These are phyloP conservation scores for Corythornis madagascariensis DNA, from an alignment of 2,113 vertebrate species.

Conservation along the genomic window DNA sequence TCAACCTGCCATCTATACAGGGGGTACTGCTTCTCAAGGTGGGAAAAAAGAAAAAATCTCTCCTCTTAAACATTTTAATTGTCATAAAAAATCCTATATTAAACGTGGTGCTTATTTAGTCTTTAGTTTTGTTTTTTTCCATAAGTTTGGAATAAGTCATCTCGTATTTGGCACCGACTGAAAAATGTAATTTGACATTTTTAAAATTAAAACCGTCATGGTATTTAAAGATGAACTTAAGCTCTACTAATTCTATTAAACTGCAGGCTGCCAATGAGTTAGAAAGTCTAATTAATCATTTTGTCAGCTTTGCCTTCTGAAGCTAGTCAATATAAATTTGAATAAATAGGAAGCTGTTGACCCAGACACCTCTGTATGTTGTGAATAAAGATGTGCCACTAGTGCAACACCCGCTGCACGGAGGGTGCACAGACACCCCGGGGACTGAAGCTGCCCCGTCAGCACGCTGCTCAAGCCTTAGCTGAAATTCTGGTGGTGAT, in stretches of 20 bases:
- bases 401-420: constrained; percentile 2
- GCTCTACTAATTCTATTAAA: constrained; percentile 80
- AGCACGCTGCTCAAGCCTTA: not conserved
- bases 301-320: constrained; percentile 78
- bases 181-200: constrained; percentile 76
- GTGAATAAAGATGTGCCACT: constrained; percentile 58
- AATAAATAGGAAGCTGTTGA: constrained; percentile 77
- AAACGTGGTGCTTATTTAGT: not conserved
- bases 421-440: not conserved
- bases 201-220: constrained; percentile 73
- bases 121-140: not conserved
- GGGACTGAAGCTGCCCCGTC: not conserved
- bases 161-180: constrained; percentile 55
- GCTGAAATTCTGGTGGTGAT: not conserved
- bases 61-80: constrained; percentile 5
- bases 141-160: constrained; percentile 64
- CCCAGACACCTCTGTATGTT: constrained; percentile 57
- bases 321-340: constrained; percentile 78
- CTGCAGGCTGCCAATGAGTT: constrained; percentile 74
- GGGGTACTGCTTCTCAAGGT: not conserved
- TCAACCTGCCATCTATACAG: not conserved
- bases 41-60: not conserved
- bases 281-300: constrained; percentile 80
- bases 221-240: constrained; percentile 80
- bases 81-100: not conserved